A percentile compares a stretch with the other conserved stretches of the same genome.
phyloP scores from a whole-genome alignment of 2,888 invertebrate species.

The Tanytarsus gracilentus region DNA sequence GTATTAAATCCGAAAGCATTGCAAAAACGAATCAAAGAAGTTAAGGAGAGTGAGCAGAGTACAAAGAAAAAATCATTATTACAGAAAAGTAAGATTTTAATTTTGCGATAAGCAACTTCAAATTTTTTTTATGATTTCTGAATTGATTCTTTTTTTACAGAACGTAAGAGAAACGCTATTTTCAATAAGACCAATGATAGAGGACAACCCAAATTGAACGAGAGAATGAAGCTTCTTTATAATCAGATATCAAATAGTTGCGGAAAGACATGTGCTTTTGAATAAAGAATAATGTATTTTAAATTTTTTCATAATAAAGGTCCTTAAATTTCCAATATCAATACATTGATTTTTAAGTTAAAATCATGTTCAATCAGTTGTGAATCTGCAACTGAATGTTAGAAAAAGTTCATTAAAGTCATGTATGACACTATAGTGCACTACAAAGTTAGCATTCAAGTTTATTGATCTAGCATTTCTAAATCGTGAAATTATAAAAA shows the following conservation, averaged over 20 bases:
- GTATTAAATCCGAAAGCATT: constrained; percentile 11
- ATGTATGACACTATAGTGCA: too few species aligned
- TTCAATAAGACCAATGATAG: not conserved
- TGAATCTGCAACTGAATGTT: too few species aligned
- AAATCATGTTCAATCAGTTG: not conserved
- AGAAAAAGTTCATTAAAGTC: too few species aligned
- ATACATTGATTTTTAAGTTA: not conserved
- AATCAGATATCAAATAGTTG: constrained; percentile 5
- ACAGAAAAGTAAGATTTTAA: constrained; percentile 13
- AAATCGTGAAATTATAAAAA: too few species aligned
- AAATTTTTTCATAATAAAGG: not conserved
- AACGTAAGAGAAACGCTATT: constrained; percentile 9
- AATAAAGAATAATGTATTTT: not conserved
- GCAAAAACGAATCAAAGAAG: not conserved
- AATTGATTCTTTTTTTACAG: not conserved
- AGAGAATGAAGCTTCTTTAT: constrained; percentile 16
- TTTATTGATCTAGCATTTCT: too few species aligned
- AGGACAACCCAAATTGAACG: constrained; percentile 2
- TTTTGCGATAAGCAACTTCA: constrained; percentile 4
- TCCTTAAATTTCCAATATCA: too few species aligned
- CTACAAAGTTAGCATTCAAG: too few species aligned
- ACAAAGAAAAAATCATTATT: not conserved
- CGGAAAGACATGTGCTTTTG: constrained; percentile 4
- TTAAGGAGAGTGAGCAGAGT: not conserved
- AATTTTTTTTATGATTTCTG: not conserved